Evolutionary conservation across 2,797 vertebrate species (phyloP), one percentile per base, ranked within the genome.

Genomic region (Discoglossus pictus): DNA sequence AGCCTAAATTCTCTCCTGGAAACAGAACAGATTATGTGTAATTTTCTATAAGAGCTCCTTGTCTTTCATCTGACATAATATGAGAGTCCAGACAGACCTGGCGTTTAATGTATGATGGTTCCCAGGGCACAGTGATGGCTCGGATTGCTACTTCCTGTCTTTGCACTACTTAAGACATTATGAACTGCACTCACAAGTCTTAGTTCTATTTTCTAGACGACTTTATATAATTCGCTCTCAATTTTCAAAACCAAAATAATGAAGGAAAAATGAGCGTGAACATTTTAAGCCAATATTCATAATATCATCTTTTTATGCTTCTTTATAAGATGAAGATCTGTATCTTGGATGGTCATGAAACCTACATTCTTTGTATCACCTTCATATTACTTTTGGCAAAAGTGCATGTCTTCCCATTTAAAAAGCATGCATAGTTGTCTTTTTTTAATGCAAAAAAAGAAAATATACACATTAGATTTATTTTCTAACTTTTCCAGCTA

Each of bases 21-120:
- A 74, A 66, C 40, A 68, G 1, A 2, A 15, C 2, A 18, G 56
- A 3, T 20, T 56, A 38, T 61, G 50, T 76, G 50, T 58, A 35
- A 54, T 76, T 74, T 70, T 61, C 21, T 51, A 55, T 58, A 23
- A 70, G 53, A 73, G 61, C 24, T 78, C 46, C 61, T 77, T 75
- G 61, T 68, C 52, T 36, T 76, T 78, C 54, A 55, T 72, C 50
- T 77, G 63, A 20, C 62, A 17, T 72, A 73, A 66, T 73, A 62
- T 34, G 63, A 25, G 60, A 74, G 74, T 27, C 66, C 65, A 61
- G 47, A 55, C 74, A 65, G 74, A 42, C 67, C 72, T 72, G 44
- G 2, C 73, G 76, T 18, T 54, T 73, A 48, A 13, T 75, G 71
- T 31, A 5, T 34, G 66, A 63, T 67, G 43, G 56, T 68, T 75